Evolutionary conservation across 2,797 vertebrate genomes (phyloP).

Genomic region (Emys orbicularis): DNA sequence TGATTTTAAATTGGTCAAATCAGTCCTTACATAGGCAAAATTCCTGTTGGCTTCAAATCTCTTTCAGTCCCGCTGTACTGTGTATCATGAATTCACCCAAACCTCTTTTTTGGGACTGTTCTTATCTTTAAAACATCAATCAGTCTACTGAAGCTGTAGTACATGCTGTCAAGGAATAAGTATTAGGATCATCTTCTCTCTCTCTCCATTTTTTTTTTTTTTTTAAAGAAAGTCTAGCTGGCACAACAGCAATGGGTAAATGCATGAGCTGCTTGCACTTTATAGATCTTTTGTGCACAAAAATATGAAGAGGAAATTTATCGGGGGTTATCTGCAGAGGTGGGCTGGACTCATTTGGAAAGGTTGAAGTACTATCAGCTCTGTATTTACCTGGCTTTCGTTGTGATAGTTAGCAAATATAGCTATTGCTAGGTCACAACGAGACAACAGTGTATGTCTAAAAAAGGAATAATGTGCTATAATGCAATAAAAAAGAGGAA

Average conservation of each 20-base stretch:
- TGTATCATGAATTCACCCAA: not conserved
- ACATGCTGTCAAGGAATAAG: not conserved
- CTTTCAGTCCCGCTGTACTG: not conserved
- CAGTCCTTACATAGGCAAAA: not conserved
- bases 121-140: not conserved
- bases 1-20: not conserved
- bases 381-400: not conserved
- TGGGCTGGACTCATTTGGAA: not conserved
- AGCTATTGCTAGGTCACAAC: not conserved
- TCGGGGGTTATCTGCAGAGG: not conserved
- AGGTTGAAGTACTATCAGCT: not conserved
- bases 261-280: too few relatives aligned
- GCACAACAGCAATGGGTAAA: conserved; percentile 13
- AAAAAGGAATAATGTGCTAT: not conserved
- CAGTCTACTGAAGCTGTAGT: not conserved
- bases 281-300: conserved; percentile 15
- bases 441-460: not conserved
- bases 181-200: not conserved
- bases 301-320: not conserved
- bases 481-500: not conserved
- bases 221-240: not conserved
- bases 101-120: not conserved
- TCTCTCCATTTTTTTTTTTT: not conserved
- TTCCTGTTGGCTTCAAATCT: not conserved
- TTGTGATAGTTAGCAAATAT: not conserved